Percentiles rank a stretch among this genome's conserved stretches.
Evolutionary conservation across 1,140 invertebrate species (phyloP).

Genomic region (Luehdorfia chinensis): DNA sequence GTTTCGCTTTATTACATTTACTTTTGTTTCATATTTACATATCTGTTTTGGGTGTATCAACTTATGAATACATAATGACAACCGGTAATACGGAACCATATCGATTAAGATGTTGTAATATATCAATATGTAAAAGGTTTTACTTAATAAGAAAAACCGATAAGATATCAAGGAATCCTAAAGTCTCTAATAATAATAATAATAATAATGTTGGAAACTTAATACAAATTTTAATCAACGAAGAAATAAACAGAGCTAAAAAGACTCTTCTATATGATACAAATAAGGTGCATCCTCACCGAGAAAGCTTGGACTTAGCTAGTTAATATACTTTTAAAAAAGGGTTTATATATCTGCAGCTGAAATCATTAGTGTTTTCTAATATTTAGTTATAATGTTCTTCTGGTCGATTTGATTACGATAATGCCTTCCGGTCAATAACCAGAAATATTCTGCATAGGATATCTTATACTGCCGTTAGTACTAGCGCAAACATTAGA

Average conservation of each 20-base stretch:
- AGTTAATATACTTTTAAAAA: too few relatives aligned
- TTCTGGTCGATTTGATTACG: too few relatives aligned
- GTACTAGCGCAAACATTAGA: too few relatives aligned
- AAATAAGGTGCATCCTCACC: slow-evolving; percentile 63
- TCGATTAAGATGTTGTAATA: slow-evolving; percentile 1
- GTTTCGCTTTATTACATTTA: slow-evolving; percentile 89
- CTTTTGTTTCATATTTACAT: slow-evolving; percentile 95
- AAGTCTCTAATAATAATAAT: slow-evolving; percentile 14
- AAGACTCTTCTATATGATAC: slow-evolving; percentile 46
- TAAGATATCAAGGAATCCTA: slow-evolving; percentile 12
- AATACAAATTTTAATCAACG: slow-evolving; percentile 46
- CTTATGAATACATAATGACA: slow-evolving; percentile 89
- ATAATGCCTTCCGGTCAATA: too few relatives aligned
- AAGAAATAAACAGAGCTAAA: slow-evolving; percentile 51
- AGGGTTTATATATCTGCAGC: too few relatives aligned
- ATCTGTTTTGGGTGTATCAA: slow-evolving; percentile 89
- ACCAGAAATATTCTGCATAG: too few relatives aligned
- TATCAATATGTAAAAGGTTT: not conserved
- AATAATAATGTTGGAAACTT: slow-evolving; percentile 38
- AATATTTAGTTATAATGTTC: too few relatives aligned
- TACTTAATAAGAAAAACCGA: slow-evolving; percentile 19
- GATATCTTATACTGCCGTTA: too few relatives aligned
- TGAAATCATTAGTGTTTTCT: too few relatives aligned
- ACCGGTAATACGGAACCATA: slow-evolving; percentile 16
- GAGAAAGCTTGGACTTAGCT: too few relatives aligned